Evolutionary conservation across 2,888 invertebrate genomes (phyloP).

Genomic region (Polydesmus complanatus): DNA sequence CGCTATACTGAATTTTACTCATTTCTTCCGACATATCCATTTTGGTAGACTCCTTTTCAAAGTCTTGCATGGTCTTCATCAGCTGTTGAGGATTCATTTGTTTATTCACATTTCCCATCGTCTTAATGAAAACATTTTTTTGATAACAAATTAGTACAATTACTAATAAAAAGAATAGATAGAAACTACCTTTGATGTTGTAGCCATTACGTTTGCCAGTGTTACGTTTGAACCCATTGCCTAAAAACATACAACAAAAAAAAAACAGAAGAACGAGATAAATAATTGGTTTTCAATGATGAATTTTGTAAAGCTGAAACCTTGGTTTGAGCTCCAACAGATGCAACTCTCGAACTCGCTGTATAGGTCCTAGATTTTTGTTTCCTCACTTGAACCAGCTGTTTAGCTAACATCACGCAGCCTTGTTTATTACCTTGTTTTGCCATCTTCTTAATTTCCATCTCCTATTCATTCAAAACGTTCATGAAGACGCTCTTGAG

Average conservation of each 20-base stretch:
- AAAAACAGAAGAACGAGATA: conserved; percentile 1
- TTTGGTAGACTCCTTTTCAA: conserved; percentile 66
- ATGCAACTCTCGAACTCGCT: conserved; percentile 59
- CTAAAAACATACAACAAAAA: conserved; percentile 27
- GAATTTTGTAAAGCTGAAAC: conserved; percentile 20
- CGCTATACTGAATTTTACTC: conserved; percentile 40
- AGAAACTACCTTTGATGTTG: conserved; percentile 51
- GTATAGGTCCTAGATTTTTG: conserved; percentile 69
- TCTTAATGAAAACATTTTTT: conserved; percentile 36
- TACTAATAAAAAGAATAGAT: background rate
- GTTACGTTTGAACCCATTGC: conserved; percentile 79
- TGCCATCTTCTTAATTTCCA: conserved; percentile 77
- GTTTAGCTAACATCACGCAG: conserved; percentile 70
- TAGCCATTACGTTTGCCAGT: conserved; percentile 72
- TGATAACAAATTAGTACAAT: background rate
- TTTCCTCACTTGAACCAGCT: conserved; percentile 70
- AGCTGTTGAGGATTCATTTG: conserved; percentile 72
- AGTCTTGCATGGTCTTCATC: conserved; percentile 66
- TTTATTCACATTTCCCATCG: conserved; percentile 78
- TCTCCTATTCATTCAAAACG: conserved; percentile 42
- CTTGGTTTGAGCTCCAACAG: conserved; percentile 73
- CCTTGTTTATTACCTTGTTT: conserved; percentile 75
- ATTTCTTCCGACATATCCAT: conserved; percentile 95
- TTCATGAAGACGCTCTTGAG: background rate
- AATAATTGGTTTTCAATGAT: too few species aligned